Percentiles rank a stretch among this genome's conserved stretches.
phyloP scores from a whole-genome alignment of 2,113 vertebrate species.

The Scolopax mira region DNA sequence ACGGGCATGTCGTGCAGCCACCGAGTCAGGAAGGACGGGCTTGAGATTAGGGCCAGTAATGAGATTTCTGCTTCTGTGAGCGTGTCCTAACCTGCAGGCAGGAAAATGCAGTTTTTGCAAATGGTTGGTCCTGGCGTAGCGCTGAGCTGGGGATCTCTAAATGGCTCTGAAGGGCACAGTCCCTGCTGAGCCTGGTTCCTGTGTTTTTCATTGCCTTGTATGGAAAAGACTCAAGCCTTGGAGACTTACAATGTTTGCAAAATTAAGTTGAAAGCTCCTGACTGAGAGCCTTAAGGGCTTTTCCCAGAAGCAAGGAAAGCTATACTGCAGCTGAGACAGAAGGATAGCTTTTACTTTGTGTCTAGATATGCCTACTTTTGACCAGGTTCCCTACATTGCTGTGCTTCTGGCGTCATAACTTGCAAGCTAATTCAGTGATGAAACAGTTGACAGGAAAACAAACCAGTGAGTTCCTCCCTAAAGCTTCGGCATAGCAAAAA shows the following conservation, averaged over 20 bases:
- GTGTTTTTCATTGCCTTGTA: neutral
- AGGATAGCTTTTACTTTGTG: neutral
- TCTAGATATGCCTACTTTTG: neutral
- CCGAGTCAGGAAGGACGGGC: neutral
- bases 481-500: neutral
- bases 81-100: neutral
- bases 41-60: neutral
- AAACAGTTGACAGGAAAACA: neutral
- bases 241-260: neutral
- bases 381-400: neutral
- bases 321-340: neutral
- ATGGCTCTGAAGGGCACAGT: neutral
- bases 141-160: neutral
- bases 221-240: neutral
- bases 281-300: neutral
- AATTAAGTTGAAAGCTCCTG: neutral
- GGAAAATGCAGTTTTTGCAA: neutral
- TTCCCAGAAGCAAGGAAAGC: neutral
- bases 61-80: neutral
- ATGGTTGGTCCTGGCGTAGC: neutral
- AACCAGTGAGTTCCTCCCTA: neutral
- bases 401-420: neutral
- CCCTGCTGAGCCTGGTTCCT: neutral
- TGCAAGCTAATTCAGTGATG: neutral
- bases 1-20: accelerated